phyloP scores from a whole-genome alignment of 2,797 vertebrate genomes.

The Vipera ursinii region DNA sequence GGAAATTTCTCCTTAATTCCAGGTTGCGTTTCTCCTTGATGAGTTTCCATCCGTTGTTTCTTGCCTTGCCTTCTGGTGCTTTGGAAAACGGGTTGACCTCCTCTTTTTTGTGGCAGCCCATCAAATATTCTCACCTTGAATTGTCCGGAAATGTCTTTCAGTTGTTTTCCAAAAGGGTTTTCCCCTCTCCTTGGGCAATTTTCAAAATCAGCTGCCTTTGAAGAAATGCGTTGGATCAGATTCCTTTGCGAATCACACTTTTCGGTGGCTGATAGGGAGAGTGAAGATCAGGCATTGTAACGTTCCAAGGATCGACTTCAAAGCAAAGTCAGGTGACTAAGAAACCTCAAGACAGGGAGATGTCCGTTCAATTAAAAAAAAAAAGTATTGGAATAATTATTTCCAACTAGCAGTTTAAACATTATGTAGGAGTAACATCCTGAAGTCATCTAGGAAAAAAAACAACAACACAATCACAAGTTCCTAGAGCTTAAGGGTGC shows the following conservation, averaged over 20 bases:
- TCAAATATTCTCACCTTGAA: background rate
- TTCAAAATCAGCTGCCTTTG: background rate
- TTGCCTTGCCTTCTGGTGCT: background rate
- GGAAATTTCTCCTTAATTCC: background rate
- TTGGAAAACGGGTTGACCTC: background rate
- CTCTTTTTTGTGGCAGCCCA: background rate
- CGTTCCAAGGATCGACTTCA: background rate
- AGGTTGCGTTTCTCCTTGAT: background rate
- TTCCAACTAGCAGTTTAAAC: background rate
- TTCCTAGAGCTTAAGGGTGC: background rate
- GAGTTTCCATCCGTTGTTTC: background rate
- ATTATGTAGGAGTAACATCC: background rate
- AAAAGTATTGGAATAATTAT: background rate
- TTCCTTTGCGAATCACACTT: background rate
- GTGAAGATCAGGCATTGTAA: background rate
- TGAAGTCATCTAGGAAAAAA: background rate
- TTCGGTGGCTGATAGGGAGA: background rate
- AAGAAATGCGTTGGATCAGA: background rate
- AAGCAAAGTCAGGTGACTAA: background rate
- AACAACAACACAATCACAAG: background rate
- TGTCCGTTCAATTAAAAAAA: background rate
- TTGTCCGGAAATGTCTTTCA: background rate
- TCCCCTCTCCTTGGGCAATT: background rate
- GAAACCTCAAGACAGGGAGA: constrained; percentile 2
- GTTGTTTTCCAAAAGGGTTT: background rate